Conservation (phyloP, 2,113 vertebrate genomes). For the Pterophyllum scalare region DNA sequence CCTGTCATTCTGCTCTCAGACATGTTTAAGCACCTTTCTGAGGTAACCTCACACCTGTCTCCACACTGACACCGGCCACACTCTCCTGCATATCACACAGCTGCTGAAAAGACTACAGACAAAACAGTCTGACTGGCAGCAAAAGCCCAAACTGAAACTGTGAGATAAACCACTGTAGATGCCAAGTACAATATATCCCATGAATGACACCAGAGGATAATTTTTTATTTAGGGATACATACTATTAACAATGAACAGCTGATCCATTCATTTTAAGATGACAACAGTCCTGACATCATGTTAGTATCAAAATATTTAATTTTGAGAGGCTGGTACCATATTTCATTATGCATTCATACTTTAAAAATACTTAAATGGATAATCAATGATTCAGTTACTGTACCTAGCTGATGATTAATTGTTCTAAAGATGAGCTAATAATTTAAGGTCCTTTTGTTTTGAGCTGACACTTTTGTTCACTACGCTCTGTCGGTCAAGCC, state of each 20-base stretch:
- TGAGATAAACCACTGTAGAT: background rate
- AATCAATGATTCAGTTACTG: background rate
- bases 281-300: background rate
- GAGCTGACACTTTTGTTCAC: background rate
- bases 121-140: constrained; percentile 14
- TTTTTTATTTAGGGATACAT: background rate
- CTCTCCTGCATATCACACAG: constrained; percentile 16
- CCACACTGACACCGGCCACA: constrained; percentile 5
- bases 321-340: accelerated
- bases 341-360: background rate
- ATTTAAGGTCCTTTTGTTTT: background rate
- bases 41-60: constrained; percentile 62
- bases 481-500: background rate
- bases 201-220: background rate
- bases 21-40: constrained; percentile 57
- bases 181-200: background rate
- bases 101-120: constrained; percentile 3
- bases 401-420: background rate
- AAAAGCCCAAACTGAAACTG: constrained; percentile 6
- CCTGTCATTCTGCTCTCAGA: constrained; percentile 37
- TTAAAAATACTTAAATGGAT: background rate
- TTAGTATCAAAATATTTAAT: background rate
- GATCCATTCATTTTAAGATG: background rate
- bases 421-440: background rate
- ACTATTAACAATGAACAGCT: background rate